A percentile compares a stretch with the other conserved stretches of the same genome.
These are phyloP conservation scores for Jacana jacana DNA, from an alignment of 2,113 vertebrate genomes.

Conservation along the genomic window DNA sequence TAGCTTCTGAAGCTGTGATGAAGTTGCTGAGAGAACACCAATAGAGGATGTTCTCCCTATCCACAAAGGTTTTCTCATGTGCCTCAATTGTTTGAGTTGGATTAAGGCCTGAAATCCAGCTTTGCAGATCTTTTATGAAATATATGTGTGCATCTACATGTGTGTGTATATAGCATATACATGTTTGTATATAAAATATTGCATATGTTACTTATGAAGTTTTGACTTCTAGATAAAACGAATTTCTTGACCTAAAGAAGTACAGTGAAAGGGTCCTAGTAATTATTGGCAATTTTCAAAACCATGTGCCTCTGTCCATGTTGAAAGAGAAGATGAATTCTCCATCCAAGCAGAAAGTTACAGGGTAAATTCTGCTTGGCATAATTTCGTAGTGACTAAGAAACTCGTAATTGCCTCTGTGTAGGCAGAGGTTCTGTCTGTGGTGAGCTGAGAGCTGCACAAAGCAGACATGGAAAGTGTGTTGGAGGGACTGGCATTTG, in stretches of 20 bases:
- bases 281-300: not conserved
- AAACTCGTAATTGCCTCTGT: not conserved
- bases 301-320: not conserved
- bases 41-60: not conserved
- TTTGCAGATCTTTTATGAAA: not conserved
- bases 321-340: not conserved
- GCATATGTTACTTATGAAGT: not conserved
- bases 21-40: not conserved
- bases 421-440: constrained; percentile 20
- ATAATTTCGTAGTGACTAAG: not conserved
- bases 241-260: not conserved
- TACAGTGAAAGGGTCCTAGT: not conserved
- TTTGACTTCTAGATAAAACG: not conserved
- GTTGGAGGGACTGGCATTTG: not conserved
- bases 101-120: not conserved
- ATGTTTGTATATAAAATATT: not conserved
- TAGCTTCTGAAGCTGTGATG: not conserved
- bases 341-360: not conserved
- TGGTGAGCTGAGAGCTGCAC: not conserved
- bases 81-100: not conserved
- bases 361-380: constrained; percentile 3
- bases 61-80: not conserved
- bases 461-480: not conserved
- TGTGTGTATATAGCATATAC: not conserved
- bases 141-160: accelerated